Base-by-base conservation (phyloP, 2,113 vertebrate species). In the Leuciscus idus region DNA sequence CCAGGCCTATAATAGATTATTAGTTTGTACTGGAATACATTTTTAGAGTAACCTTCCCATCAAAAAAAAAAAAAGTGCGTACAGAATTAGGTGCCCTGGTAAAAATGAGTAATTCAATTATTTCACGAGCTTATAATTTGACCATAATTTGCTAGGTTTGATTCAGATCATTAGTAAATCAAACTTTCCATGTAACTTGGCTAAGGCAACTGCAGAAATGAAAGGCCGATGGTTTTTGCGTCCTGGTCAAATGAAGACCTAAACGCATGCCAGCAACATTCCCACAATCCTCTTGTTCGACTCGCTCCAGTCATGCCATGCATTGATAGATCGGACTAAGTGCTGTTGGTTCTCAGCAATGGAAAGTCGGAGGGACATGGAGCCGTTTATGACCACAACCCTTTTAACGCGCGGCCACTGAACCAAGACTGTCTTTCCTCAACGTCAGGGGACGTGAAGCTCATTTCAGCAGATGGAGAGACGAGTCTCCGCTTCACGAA, bases 401-500 rank as follows among this genome's bases (percentile, higher is more conserved):
- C 79, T 91, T 92, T 92, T 93, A 93, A 87, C 59, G 52, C 87
- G 84, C 39, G 78, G 88, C 88, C 86, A 89, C 85, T 91, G 91
- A 91, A 93, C 89, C 91, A 87, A 87, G 91, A 92, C 89, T 87
- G 77, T 85, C 89, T 90, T 91, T 81, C 84, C 91, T 93, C 87
- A 90, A 90, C 90, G 87, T 87, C 87, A 62, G 52, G 86, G 86
- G 81, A 85, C 89, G 55, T 88, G 88, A 92, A 90, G 70, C 72
- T 79, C 80, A 91, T 90, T 93, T 85, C 87, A 81, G 85, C 91
- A 90, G 87, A 92, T 91, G 89, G 90, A 90, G 88, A 88, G 64
- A 86, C 87, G 77, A 39, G 90, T 75, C 90, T 84, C 61, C 81
- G 85, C n/a, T 85, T 91, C 93, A 93, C 92, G 93, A 93, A 94